phyloP scores from a whole-genome alignment of 2,113 vertebrate genomes.

The Amphiprion ocellaris region DNA sequence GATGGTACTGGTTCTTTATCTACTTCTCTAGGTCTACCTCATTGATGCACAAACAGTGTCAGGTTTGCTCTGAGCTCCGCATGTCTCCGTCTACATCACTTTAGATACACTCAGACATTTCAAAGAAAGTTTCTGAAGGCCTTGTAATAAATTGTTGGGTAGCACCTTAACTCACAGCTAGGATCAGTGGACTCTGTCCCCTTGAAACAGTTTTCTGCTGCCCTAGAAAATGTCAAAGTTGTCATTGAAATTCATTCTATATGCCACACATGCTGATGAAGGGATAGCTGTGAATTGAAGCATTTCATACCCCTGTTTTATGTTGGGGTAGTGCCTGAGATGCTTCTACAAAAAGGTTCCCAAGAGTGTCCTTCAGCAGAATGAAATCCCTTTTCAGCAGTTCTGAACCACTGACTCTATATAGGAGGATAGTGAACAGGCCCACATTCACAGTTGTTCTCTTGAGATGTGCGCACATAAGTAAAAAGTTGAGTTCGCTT shows the following conservation, averaged over 20 bases:
- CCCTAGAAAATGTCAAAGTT: constrained; percentile 75
- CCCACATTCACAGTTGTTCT: constrained; percentile 39
- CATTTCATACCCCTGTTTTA: constrained; percentile 69
- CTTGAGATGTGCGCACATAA: constrained; percentile 39
- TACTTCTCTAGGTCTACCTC: constrained; percentile 22
- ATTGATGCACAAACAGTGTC: constrained; percentile 23
- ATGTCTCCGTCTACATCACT: constrained; percentile 10
- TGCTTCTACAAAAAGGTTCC: constrained; percentile 60
- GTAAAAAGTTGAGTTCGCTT: constrained; percentile 35
- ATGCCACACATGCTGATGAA: constrained; percentile 78
- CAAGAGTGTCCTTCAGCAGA: constrained; percentile 68
- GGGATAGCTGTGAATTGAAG: constrained; percentile 48
- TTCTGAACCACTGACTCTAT: constrained; percentile 71
- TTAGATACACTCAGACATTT: constrained; percentile 45
- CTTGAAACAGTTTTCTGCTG: constrained; percentile 58
- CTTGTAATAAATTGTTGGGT: constrained; percentile 50
- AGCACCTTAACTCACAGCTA: constrained; percentile 44
- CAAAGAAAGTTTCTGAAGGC: constrained; percentile 57
- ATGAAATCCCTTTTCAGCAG: constrained; percentile 73
- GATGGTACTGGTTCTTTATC: neutral
- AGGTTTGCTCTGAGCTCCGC: constrained; percentile 20
- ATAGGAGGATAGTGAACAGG: constrained; percentile 56
- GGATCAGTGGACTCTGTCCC: constrained; percentile 65
- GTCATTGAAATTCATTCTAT: constrained; percentile 74
- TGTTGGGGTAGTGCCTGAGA: constrained; percentile 58